phyloP scores from a whole-genome alignment of 2,113 vertebrate species.

The Aegithalos caudatus region DNA sequence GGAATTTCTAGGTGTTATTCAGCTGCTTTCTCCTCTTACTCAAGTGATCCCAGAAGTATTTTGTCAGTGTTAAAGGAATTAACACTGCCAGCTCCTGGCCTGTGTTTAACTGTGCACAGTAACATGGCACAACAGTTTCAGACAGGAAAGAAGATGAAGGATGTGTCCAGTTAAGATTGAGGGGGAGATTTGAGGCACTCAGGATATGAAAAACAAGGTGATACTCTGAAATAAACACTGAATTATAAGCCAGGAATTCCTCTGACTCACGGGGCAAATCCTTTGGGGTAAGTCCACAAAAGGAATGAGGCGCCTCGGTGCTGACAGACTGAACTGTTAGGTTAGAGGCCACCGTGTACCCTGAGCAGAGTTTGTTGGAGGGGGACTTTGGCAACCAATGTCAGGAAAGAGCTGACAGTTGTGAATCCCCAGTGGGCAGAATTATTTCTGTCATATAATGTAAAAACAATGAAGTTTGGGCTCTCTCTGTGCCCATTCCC shows the following conservation, averaged over 20 bases:
- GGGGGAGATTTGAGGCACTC: background rate
- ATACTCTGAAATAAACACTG: slow-evolving; percentile 57
- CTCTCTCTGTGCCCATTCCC: background rate
- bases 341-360: slow-evolving; percentile 33
- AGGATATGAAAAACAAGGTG: slow-evolving; percentile 53
- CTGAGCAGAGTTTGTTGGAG: background rate
- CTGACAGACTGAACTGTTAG: background rate
- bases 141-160: slow-evolving; percentile 15
- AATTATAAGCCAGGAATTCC: slow-evolving; percentile 67
- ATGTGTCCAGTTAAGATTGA: background rate
- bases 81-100: background rate
- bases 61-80: background rate
- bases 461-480: background rate
- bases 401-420: slow-evolving; percentile 45
- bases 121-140: background rate
- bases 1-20: background rate
- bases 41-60: background rate
- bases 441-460: slow-evolving; percentile 2
- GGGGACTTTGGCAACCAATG: background rate
- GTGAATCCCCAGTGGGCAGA: background rate
- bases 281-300: slow-evolving; percentile 47
- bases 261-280: slow-evolving; percentile 61
- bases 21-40: background rate
- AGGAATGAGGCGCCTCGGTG: background rate
- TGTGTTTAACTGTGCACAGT: background rate